Conservation (phyloP, 2,113 vertebrate genomes). For the Mobula hypostoma region DNA sequence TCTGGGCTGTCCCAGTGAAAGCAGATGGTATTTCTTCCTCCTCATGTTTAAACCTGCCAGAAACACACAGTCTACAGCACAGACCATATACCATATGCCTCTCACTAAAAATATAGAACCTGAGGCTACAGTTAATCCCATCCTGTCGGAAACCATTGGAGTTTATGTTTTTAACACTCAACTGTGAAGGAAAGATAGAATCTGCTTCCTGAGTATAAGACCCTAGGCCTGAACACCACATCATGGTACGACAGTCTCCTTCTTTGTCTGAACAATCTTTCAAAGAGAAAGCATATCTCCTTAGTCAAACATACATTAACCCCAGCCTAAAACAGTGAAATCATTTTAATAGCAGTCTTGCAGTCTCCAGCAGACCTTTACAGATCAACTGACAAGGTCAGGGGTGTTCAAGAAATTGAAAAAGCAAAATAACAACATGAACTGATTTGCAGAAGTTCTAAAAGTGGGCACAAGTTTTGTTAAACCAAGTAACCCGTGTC, state of each 20-base stretch:
- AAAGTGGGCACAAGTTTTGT: too few species aligned
- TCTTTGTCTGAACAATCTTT: conserved; percentile 35
- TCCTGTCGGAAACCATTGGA: conserved; percentile 26
- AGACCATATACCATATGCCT: conserved; percentile 31
- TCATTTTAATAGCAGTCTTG: conserved; percentile 12
- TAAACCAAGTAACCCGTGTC: too few species aligned
- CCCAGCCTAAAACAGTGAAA: neutral
- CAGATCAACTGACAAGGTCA: neutral
- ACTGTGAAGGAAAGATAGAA: conserved; percentile 36
- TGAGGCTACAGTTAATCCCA: conserved; percentile 22
- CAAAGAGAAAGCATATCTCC: conserved; percentile 26
- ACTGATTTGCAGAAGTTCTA: neutral
- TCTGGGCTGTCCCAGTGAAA: neutral
- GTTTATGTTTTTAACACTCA: conserved; percentile 32
- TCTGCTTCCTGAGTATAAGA: conserved; percentile 31
- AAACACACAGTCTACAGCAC: neutral
- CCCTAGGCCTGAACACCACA: conserved; percentile 23
- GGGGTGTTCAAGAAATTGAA: neutral
- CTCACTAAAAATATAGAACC: conserved; percentile 11
- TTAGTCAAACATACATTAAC: conserved; percentile 29
- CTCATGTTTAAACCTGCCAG: conserved; percentile 29
- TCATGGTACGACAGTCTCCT: neutral
- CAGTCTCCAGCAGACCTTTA: neutral
- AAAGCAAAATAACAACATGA: conserved; percentile 11
- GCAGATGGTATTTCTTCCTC: conserved; percentile 31